Evolutionary conservation across 1,140 invertebrate species (phyloP), one percentile per base, ranked within the genome.

Genomic region (Caenorhabditis elegans): DNA sequence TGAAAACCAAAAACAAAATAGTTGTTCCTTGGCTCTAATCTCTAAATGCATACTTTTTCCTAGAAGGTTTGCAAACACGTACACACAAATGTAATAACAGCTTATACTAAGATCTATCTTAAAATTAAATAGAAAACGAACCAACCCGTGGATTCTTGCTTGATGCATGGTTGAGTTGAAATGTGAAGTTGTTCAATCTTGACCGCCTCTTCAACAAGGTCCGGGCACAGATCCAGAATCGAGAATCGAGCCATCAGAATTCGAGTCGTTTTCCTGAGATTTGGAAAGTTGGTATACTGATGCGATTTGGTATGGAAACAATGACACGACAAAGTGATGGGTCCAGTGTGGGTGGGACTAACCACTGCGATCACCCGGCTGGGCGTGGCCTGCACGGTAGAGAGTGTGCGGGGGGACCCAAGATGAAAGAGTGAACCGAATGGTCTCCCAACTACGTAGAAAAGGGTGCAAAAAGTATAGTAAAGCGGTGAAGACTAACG

Each of bases 241-340:
- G 60, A 70, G 34, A 70, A 70, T 70, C 60, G 34, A 22, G 60
- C 60, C 60, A 70, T 70, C 34, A 70, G 36, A 15, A 5, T 43
- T 43, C 39, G 39, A 39, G 19, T 17, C 17, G 28, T 4, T 1
- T 53, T 17, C 4, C 60, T 39, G 34, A 70, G 60, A 70, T 70
- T 70, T 39, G 22, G 36, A 15, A 39, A 70, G 60, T 70, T 70
- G 60, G 60, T 70, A 70, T 70, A 70, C 60, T 70, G 60, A 70
- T 39, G 60, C 60, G n/a, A 70, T 70, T 70, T 70, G 60, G 60
- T 70, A 39, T 70, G 60, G 60, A 70, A 70, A 70, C 60, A 70
- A 70, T 43, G 34, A 70, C 60, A 70, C 60, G 60, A 39, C 34
- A 70, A 70, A 70, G 60, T 70, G 60, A 70, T 70, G 60, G 60